Evolutionary conservation across 2,797 vertebrate species (phyloP), one percentile per base, ranked within the genome.

Genomic region (Chromis chromis): DNA sequence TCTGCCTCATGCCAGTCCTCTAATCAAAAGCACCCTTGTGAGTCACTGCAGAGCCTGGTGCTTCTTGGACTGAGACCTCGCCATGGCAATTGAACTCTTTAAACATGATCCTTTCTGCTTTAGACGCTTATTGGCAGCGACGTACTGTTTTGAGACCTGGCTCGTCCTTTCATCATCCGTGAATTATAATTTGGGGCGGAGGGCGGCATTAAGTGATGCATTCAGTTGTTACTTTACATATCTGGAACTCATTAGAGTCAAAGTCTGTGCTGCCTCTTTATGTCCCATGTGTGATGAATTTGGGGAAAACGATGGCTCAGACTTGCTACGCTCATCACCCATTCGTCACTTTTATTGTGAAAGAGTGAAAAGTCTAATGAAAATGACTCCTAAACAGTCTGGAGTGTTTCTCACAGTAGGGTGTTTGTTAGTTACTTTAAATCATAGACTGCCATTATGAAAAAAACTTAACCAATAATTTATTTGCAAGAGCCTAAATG

Each of bases 21-120:
- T 75, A 69, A 79, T 91, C 78, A 92, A 90, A 93, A 90, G 60
- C 83, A 90, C 70, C 85, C 88, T 86, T 90, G 83, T 85, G 74
- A 70, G 69, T 70, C 65, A 27, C 76, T 54, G 31, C 50, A 70
- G 70, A 86, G 78, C 64, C 54, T 3, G 59, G 56, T 65, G 49
- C 21, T 71, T 58, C 70, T 74, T 65, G 48, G 65, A 84, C 61
- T 36, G 62, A 75, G 75, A 61, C 71, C 62, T 72, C 68, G 11
- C 55, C 62, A 14, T 65, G 63, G 49, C 44, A 55, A 58, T 68
- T 42, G 54, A 75, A 70, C 64, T 60, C 61, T 67, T 57, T 81
- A 79, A 85, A 88, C 77, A 42, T 4, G 44, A 70, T 74, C 57
- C 53, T 31, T 40, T 64, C 60, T n/a, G 50, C 62, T 72, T 62